Conservation (phyloP, 2,888 invertebrate genomes). For the Lacanobia wlatinum region DNA sequence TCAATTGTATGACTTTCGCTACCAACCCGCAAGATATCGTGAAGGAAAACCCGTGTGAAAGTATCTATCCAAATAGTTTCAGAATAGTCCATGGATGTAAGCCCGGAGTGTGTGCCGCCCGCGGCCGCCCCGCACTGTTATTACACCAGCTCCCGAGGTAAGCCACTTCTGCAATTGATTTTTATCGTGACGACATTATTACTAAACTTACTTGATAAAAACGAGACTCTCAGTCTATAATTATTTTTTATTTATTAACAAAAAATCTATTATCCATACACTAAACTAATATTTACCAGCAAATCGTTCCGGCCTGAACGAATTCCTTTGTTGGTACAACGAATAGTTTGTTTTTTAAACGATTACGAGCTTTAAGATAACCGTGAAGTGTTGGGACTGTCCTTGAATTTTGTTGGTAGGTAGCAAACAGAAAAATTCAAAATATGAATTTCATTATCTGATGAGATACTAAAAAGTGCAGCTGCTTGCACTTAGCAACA, state of each 20-base stretch:
- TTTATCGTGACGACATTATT: constrained; percentile 88
- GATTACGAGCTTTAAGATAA: constrained; percentile 38
- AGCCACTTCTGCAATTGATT: constrained; percentile 84
- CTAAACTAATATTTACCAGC: constrained; percentile 74
- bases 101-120: constrained; percentile 59
- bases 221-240: constrained; percentile 69
- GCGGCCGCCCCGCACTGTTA: constrained; percentile 78
- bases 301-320: constrained; percentile 66
- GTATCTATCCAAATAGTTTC: constrained; percentile 41
- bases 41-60: constrained; percentile 4
- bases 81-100: constrained; percentile 62
- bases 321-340: constrained; percentile 58
- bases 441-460: not conserved
- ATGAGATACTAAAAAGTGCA: not conserved
- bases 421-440: constrained; percentile 7
- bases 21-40: not conserved
- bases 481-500: not conserved
- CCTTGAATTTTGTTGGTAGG: constrained; percentile 18
- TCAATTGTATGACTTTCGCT: too few species aligned
- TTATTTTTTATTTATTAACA: constrained; percentile 78
- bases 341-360: constrained; percentile 55
- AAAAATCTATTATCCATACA: constrained; percentile 76
- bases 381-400: constrained; percentile 43
- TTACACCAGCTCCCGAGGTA: constrained; percentile 83
- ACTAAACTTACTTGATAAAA: constrained; percentile 76